Evolutionary conservation across 2,113 vertebrate genomes (phyloP), one percentile per base, ranked within the genome.

Genomic region (Calidris pygmaea): DNA sequence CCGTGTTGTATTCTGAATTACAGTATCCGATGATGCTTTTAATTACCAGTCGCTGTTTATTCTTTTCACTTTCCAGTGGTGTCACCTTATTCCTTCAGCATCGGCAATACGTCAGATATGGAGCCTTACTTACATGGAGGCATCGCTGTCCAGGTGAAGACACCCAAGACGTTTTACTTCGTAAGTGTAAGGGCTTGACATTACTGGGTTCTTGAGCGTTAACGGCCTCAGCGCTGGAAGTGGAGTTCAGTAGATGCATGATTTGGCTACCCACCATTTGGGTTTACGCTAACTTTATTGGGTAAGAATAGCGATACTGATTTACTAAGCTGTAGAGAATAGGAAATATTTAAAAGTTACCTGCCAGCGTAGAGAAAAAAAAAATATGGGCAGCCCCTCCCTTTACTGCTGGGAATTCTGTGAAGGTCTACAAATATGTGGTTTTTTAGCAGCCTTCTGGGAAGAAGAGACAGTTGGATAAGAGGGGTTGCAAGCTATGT

Each of bases 61-160:
- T 86, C 32, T 95, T 29, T 93, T 95, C 95, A 90, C 65, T 89
- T 65, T 98, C 50, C 96, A 99, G 99, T 99, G 91, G 86, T 99
- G 71, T 99, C 99, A 75, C 98, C 99, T 37, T 98, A 99, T 95
- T 99, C 99, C 95, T 99, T 99, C 97, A 97, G 98, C 92, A 99
- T 99, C 96, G 98, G 98, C 47, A 98, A 99, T 95, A 99, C 99
- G 7, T 98, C 98, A 34, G 94, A 97, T 19, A 97, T 99, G 95
- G 98, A 98, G 89, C 97, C 98, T 59, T 99, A 99, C 93, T 97
- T 98, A 89, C 99, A 99, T 7, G 99, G 99, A 87, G 99, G 99
- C 48, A 99, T 99, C 96, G 99, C 99, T 95, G 96, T 99, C 59
- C 98, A 98, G 96, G 96, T 99, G 97, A 99, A 99, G 97, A 98